These are phyloP conservation scores for Microctenopoma lineatum DNA, from an alignment of 2,797 vertebrate genomes.

Conservation along the genomic window DNA sequence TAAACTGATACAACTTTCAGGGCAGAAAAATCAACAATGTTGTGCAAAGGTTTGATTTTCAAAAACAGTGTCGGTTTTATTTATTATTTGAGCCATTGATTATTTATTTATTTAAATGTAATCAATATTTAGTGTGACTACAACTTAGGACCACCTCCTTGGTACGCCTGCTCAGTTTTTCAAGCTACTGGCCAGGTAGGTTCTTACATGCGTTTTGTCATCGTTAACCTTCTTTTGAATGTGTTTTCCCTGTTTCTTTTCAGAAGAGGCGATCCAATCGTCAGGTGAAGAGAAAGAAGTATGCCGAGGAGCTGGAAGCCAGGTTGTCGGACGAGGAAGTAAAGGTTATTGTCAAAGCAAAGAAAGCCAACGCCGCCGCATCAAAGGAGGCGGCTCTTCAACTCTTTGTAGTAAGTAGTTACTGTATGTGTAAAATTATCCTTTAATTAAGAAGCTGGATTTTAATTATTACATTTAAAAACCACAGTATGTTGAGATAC, in stretches of 20 bases:
- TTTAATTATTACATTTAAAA: not conserved
- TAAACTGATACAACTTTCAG: not conserved
- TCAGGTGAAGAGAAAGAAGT: conserved; percentile 97
- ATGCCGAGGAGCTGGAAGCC: conserved; percentile 93
- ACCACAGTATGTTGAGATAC: not conserved
- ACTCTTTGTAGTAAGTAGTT: conserved; percentile 92
- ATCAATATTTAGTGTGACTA: not conserved
- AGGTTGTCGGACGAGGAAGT: conserved; percentile 93
- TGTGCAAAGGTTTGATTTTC: not conserved
- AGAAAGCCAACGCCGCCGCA: conserved; percentile 86
- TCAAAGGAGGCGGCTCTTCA: conserved; percentile 89
- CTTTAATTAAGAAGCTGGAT: not conserved
- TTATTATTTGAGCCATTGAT: too few species aligned
- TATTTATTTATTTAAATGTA: not conserved
- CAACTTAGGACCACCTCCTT: too few species aligned
- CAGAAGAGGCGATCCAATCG: conserved; percentile 98
- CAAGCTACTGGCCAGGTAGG: too few species aligned
- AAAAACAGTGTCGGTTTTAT: not conserved
- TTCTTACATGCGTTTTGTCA: not conserved
- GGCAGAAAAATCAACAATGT: not conserved
- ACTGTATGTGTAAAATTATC: not conserved
- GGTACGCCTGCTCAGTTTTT: too few species aligned
- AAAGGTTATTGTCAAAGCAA: conserved; percentile 91
- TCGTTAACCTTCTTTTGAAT: conserved; percentile 11
- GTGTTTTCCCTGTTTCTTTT: conserved; percentile 31